Base-by-base conservation (phyloP, 1,140 invertebrate species). In the Thaumetopoea pityocampa region DNA sequence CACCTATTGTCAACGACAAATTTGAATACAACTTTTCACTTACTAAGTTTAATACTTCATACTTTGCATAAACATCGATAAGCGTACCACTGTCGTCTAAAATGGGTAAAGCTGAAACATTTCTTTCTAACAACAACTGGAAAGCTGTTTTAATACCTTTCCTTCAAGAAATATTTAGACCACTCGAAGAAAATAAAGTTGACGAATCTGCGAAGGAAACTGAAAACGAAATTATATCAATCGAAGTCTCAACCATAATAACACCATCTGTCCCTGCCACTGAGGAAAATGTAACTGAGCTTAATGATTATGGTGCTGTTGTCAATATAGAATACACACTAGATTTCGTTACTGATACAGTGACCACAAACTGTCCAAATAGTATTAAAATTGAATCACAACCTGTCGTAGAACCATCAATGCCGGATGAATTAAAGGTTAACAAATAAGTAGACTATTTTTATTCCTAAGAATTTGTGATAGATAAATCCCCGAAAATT, bases 1-100 rank as follows among this genome's bases (percentile, higher is more conserved):
- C 79, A 38, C 71, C 67, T 65, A 84, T 67, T 6, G 77, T 71
- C 53, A 81, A 47, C 11, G 73, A 78, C 47, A 84, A 72, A 64
- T 84, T 79, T 32, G 68, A 68, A 62, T 84, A 84, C 29, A 84
- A 63, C 56, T 84, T 84, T 63, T 84, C 79, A 55, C 61, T 78
- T 35, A 84, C 79, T 62, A 84, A 53, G 67, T 84, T 84, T 38
- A 84, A 72, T 26, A 84, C 79, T 69, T 84, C 79, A 57, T 78
- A 84, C 63, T 81, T 84, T 36, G 79, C 74, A 50, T 83, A 83
- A 9, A 84, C 77, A 52, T 77, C 74, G 26, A 81, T 51, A 40
- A 84, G 62, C 23, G 51, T 76, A 26, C 74, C 74, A 37, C 74
- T 66, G 38, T 79, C 74, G 52, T 80, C 71, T 58, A 83, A 58